phyloP scores from a whole-genome alignment of 2,888 invertebrate species.

The Sialis lutaria region DNA sequence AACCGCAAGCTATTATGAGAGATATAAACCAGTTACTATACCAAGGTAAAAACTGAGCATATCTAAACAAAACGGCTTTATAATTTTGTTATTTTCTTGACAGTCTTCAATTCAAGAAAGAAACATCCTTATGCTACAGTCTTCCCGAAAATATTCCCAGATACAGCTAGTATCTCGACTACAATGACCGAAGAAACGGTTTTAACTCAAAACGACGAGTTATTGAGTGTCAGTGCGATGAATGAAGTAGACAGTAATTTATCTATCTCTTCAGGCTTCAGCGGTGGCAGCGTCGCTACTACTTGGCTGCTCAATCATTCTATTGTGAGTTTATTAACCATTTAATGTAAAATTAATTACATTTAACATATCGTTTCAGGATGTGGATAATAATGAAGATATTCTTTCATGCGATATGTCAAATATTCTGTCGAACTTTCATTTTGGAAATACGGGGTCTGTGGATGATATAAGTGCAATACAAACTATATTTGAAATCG shows the following conservation, averaged over 20 bases:
- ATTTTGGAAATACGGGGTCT: slow-evolving; percentile 22
- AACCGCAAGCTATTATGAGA: slow-evolving; percentile 72
- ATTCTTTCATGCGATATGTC: slow-evolving; percentile 22
- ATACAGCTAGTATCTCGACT: slow-evolving; percentile 15
- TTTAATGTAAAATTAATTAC: background rate
- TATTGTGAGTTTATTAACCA: background rate
- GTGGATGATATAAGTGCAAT: slow-evolving; percentile 27
- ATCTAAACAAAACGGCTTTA: background rate
- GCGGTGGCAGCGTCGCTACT: slow-evolving; percentile 9
- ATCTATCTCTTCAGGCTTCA: slow-evolving; percentile 14
- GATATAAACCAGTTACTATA: slow-evolving; percentile 67
- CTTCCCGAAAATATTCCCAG: slow-evolving; percentile 22
- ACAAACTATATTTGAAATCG: slow-evolving; percentile 36
- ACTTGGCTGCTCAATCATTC: slow-evolving; percentile 4
- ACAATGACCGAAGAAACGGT: slow-evolving; percentile 11
- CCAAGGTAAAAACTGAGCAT: slow-evolving; percentile 32
- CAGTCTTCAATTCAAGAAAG: slow-evolving; percentile 42
- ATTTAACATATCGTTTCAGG: slow-evolving; percentile 9
- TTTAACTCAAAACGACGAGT: slow-evolving; percentile 11
- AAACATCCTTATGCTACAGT: slow-evolving; percentile 39
- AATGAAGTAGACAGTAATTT: slow-evolving; percentile 15
- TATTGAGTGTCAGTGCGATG: slow-evolving; percentile 12
- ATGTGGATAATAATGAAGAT: slow-evolving; percentile 17
- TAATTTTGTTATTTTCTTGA: slow-evolving; percentile 10
- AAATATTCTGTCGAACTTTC: slow-evolving; percentile 19